phyloP scores from a whole-genome alignment of 1,140 invertebrate genomes.

The Calephelis virginiensis region DNA sequence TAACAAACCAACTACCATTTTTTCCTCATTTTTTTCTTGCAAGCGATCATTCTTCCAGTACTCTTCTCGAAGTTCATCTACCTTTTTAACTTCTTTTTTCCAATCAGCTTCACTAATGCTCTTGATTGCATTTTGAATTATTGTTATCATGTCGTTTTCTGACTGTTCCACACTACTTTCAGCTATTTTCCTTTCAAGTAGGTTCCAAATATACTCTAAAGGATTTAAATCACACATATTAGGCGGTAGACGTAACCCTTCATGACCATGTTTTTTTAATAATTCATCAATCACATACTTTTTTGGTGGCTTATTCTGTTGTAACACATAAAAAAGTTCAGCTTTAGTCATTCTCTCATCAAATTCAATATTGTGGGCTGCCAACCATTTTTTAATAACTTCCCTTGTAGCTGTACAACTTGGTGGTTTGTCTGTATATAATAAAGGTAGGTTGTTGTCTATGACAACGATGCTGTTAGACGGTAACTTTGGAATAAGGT shows the following conservation, averaged over 20 bases:
- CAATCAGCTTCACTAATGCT: slow-evolving; percentile 30
- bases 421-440: slow-evolving; percentile 37
- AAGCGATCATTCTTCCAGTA: slow-evolving; percentile 5
- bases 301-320: slow-evolving; percentile 28
- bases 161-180: slow-evolving; percentile 32
- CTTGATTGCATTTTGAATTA: slow-evolving; percentile 31
- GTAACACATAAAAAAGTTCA: slow-evolving; percentile 31
- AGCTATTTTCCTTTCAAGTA: slow-evolving; percentile 34
- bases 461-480: slow-evolving; percentile 45
- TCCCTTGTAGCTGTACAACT: slow-evolving; percentile 5
- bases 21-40: slow-evolving; percentile 6
- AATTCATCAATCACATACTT: slow-evolving; percentile 30
- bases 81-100: slow-evolving; percentile 34
- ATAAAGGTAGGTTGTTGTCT: slow-evolving; percentile 59
- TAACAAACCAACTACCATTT: neutral
- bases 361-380: slow-evolving; percentile 22
- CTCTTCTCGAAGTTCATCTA: neutral
- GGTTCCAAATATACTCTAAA: slow-evolving; percentile 36
- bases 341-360: slow-evolving; percentile 26
- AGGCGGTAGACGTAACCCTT: slow-evolving; percentile 34
- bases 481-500: slow-evolving; percentile 46
- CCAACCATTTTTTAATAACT: slow-evolving; percentile 20
- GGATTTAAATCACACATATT: slow-evolving; percentile 33
- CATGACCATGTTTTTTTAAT: slow-evolving; percentile 30
- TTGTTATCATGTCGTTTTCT: slow-evolving; percentile 30